phyloP scores from a whole-genome alignment of 1,140 invertebrate species.

The Philaenus spumarius region DNA sequence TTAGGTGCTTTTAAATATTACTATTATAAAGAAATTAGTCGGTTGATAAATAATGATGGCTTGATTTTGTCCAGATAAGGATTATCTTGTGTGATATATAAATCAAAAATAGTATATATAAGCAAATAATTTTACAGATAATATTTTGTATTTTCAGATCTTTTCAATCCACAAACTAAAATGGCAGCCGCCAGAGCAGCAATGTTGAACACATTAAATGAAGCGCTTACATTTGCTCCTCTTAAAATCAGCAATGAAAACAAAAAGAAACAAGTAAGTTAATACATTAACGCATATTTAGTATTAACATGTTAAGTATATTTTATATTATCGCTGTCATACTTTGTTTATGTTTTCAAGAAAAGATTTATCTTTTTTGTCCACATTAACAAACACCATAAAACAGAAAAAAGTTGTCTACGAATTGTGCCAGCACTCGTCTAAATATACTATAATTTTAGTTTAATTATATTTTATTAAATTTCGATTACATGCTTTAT shows the following conservation, averaged over 20 bases:
- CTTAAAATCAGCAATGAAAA: not conserved
- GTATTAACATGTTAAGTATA: not conserved
- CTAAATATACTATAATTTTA: not conserved
- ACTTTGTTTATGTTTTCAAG: not conserved
- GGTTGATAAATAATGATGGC: too few species aligned
- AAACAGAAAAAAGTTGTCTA: not conserved
- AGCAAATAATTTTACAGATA: too few species aligned
- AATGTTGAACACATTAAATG: conserved; percentile 1
- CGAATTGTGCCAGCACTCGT: not conserved
- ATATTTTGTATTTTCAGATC: too few species aligned
- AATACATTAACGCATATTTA: not conserved
- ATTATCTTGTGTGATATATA: too few species aligned
- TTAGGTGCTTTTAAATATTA: too few species aligned
- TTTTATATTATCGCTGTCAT: not conserved
- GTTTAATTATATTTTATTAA: not conserved
- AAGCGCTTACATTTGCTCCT: not conserved
- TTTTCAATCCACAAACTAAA: not conserved
- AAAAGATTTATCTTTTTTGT: not conserved
- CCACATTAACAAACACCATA: not conserved
- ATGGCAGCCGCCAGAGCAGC: not conserved
- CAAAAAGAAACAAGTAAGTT: conserved; percentile 5
- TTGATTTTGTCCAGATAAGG: too few species aligned
- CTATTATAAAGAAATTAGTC: too few species aligned
- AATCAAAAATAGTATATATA: too few species aligned
- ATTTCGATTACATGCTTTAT: too few species aligned